Evolutionary conservation across 2,888 invertebrate species (phyloP), one percentile per base, ranked within the genome.

Genomic region (Tetranychus piercei): DNA sequence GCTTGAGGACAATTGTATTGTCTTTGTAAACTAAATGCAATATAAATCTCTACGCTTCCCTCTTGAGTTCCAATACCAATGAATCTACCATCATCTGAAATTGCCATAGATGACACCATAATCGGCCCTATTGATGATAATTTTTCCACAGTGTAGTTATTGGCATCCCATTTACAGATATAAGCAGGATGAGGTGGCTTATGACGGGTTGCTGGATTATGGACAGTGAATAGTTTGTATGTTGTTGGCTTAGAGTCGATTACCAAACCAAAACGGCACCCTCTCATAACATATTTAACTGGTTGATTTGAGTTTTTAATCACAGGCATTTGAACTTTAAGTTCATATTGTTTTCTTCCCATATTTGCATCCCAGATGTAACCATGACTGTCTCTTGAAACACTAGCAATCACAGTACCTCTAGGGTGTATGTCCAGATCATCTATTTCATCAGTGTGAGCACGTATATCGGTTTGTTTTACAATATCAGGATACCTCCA

Each of bases 61-160:
- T 90, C 90, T 90, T 95, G 94, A 67, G 93, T 93, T 9, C 95
- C 96, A 20, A 93, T 88, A 75, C 92, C 93, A 1, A 95, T 87
- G 83, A 91, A 97, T 76, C 90, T 85, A 0, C 96, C 96, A 84
- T 96, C 93, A 82, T 93, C 91, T 83, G 83, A 83, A 44, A 92
- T 91, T 1, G 93, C 90, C 78, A 94, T 84, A 20, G 92, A 91
- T 5, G 92, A 89, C 45, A 92, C 83, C 76, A 89, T 88, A 83
- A 93, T 92, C 2, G 79, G 78, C 75, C 87, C 86, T 75, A 89
- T 87, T 44, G 86, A 83, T 71, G 87, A 79, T 43, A 81, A 79
- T 79, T 86, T 86, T 34, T 84, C 83, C 11, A 90, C 82, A 44
- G 81, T 80, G 43, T 87, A 90, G 75, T 83, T 85, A n/a, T 84